A percentile compares a stretch with the other conserved stretches of the same genome.
Evolutionary conservation across 2,797 vertebrate genomes (phyloP).

Genomic region (Numenius phaeopus): DNA sequence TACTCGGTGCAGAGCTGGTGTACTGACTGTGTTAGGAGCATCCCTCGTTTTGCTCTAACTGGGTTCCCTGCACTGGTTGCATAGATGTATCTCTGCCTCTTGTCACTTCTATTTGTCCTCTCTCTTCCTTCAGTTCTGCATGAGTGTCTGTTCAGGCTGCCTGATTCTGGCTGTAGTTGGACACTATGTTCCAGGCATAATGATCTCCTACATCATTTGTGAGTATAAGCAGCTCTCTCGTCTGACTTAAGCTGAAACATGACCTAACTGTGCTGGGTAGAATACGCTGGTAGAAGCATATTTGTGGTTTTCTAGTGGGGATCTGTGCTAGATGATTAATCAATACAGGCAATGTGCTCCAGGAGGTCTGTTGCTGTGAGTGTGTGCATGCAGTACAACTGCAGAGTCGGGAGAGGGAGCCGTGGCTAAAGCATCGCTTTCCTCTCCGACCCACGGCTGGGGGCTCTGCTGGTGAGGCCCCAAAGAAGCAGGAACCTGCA

Average conservation of each 20-base stretch:
- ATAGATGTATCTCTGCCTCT: not conserved
- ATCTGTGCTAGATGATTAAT: not conserved
- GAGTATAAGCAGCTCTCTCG: constrained; percentile 75
- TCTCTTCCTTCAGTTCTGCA: constrained; percentile 89
- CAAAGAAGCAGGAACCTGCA: not conserved
- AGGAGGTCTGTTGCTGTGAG: not conserved
- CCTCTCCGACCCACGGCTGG: not conserved
- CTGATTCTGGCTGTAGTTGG: constrained; percentile 88
- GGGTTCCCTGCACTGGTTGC: constrained; percentile 7
- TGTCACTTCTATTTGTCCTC: constrained; percentile 50
- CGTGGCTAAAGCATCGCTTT: not conserved
- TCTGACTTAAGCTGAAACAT: not conserved
- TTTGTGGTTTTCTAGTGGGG: not conserved
- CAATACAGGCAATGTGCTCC: not conserved
- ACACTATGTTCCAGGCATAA: constrained; percentile 98
- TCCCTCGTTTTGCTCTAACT: not conserved
- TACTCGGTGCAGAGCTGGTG: not conserved
- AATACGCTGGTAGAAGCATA: not conserved
- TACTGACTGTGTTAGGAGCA: not conserved
- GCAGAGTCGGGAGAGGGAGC: constrained; percentile 33
- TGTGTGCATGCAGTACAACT: not conserved
- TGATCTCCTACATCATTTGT: constrained; percentile 99
- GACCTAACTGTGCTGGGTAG: not conserved
- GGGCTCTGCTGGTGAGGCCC: not conserved
- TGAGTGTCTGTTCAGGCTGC: constrained; percentile 90